A percentile compares a stretch with the other conserved stretches of the same genome.
These are phyloP conservation scores for Euproctis similis DNA, from an alignment of 2,888 invertebrate species.

Conservation along the genomic window DNA sequence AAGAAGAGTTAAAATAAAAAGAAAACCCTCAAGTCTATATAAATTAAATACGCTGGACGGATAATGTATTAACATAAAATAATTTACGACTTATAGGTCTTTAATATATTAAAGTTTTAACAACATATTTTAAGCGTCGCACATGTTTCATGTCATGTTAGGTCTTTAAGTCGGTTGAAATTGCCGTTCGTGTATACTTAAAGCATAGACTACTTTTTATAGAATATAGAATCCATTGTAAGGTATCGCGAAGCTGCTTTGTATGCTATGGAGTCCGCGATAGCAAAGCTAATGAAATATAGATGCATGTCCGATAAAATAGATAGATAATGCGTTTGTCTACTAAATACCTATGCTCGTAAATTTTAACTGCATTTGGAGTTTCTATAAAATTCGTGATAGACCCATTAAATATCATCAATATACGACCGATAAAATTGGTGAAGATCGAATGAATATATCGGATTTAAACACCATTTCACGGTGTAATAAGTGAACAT, in stretches of 20 bases:
- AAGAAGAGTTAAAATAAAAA: slow-evolving; percentile 9
- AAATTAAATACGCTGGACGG: slow-evolving; percentile 24
- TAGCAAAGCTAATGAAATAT: slow-evolving; percentile 41
- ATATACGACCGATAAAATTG: slow-evolving; percentile 33
- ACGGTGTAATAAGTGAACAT: slow-evolving; percentile 32
- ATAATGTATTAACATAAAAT: slow-evolving; percentile 22
- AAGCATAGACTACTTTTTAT: slow-evolving; percentile 42
- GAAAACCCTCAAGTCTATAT: slow-evolving; percentile 22
- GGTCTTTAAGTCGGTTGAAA: slow-evolving; percentile 23
- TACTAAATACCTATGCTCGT: slow-evolving; percentile 29
- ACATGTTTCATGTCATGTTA: slow-evolving; percentile 19
- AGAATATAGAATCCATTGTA: slow-evolving; percentile 52
- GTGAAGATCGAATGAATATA: slow-evolving; percentile 37
- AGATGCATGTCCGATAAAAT: slow-evolving; percentile 35
- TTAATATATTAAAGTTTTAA: slow-evolving; percentile 23
- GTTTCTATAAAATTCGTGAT: slow-evolving; percentile 31
- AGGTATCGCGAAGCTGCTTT: slow-evolving; percentile 45
- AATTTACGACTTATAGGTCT: slow-evolving; percentile 25
- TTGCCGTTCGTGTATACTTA: slow-evolving; percentile 29
- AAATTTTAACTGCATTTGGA: slow-evolving; percentile 30
- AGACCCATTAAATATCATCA: slow-evolving; percentile 31
- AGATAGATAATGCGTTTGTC: slow-evolving; percentile 31
- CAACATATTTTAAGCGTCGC: slow-evolving; percentile 25
- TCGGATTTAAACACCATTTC: slow-evolving; percentile 35
- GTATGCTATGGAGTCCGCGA: slow-evolving; percentile 44